Evolutionary conservation across 1,140 invertebrate genomes (phyloP).

Genomic region (Zaprionus vittiger): DNA sequence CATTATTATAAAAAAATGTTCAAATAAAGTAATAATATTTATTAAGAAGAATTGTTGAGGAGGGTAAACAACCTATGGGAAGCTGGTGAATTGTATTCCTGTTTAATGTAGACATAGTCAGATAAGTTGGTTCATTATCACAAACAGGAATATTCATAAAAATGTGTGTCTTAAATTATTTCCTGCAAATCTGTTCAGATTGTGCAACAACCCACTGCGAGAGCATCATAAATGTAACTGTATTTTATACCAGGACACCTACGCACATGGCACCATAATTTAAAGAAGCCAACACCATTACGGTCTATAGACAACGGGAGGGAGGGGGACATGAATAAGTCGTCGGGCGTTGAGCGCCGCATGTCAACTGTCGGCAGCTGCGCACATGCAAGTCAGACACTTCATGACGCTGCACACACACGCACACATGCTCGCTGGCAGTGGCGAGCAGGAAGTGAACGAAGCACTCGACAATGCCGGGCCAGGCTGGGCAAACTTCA

Average conservation of each 20-base stretch:
- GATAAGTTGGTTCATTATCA: no score
- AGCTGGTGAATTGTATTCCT: no score
- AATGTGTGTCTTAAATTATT: no score
- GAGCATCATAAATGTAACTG: slow-evolving; percentile 37
- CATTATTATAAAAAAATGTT: no score
- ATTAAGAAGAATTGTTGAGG: background rate
- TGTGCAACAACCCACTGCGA: background rate
- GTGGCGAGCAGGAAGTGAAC: slow-evolving; percentile 65
- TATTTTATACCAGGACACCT: slow-evolving; percentile 37
- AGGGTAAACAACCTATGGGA: background rate
- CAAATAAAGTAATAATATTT: background rate
- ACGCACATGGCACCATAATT: slow-evolving; percentile 46
- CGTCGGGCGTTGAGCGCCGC: slow-evolving; percentile 57
- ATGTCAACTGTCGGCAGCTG: slow-evolving; percentile 75
- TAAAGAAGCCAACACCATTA: slow-evolving; percentile 49
- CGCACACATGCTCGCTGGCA: slow-evolving; percentile 16
- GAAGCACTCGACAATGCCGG: slow-evolving; percentile 61
- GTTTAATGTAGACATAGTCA: no score
- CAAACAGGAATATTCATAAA: no score
- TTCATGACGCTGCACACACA: slow-evolving; percentile 58
- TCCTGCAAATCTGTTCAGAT: background rate
- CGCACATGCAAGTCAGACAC: slow-evolving; percentile 77
- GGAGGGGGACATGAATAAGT: slow-evolving; percentile 37
- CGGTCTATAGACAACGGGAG: background rate
- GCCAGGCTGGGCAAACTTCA: slow-evolving; percentile 56